A percentile compares a stretch with the other conserved stretches of the same genome.
These are phyloP conservation scores for Columba livia DNA, from an alignment of 2,113 vertebrate species.

Conservation along the genomic window DNA sequence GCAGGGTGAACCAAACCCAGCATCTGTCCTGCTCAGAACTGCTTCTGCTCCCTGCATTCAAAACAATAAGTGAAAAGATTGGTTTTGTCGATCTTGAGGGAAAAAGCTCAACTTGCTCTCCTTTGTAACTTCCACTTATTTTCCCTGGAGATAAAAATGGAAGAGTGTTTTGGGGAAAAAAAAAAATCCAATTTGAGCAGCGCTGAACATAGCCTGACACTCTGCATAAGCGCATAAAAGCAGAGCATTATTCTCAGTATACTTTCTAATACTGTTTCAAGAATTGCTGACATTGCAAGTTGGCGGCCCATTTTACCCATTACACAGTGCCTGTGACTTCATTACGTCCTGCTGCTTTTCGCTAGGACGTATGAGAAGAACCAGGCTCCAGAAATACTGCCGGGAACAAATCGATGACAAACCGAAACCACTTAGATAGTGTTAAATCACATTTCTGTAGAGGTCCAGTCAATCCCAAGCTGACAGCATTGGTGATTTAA, in stretches of 20 bases:
- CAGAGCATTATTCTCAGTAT: background rate
- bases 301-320: background rate
- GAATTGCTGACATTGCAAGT: background rate
- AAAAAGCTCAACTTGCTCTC: background rate
- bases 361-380: background rate
- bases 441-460: background rate
- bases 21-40: rapidly evolving
- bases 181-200: background rate
- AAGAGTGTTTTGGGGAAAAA: background rate
- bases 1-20: background rate
- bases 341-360: background rate
- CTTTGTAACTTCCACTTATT: background rate
- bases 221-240: background rate
- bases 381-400: background rate
- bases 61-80: background rate
- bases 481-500: background rate
- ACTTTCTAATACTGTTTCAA: background rate
- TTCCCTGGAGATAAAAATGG: background rate
- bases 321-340: background rate
- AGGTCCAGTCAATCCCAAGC: background rate
- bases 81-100: background rate
- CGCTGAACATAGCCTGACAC: background rate
- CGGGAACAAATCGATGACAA: conserved; percentile 7
- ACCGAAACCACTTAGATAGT: background rate
- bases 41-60: background rate